Evolutionary conservation across 2,888 invertebrate genomes (phyloP).

Genomic region (Mythimna pallens): DNA sequence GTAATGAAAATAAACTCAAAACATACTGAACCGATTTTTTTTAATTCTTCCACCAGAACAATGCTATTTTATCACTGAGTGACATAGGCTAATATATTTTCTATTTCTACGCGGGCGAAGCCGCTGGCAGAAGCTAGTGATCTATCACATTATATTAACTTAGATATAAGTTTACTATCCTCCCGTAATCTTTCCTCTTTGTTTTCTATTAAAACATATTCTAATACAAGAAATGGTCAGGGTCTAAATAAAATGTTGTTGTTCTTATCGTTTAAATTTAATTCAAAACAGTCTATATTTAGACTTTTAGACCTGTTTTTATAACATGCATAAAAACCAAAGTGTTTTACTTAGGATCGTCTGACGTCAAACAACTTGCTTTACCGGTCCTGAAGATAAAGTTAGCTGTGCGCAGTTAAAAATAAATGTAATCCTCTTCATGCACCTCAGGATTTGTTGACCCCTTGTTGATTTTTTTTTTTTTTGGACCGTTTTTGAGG

Average conservation of each 20-base stretch:
- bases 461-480: too few species aligned
- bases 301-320: not conserved
- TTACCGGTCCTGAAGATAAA: conserved; percentile 10
- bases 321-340: not conserved
- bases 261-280: not conserved
- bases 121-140: too few species aligned
- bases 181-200: not conserved
- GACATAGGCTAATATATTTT: too few species aligned
- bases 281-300: conserved; percentile 15
- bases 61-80: too few species aligned
- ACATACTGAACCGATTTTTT: too few species aligned
- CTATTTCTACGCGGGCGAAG: too few species aligned
- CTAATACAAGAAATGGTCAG: not conserved
- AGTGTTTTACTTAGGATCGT: not conserved
- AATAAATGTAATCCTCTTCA: not conserved
- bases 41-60: too few species aligned
- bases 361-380: conserved; percentile 50
- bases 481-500: too few species aligned
- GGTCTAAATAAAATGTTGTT: conserved; percentile 2
- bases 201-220: not conserved
- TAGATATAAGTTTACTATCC: not conserved
- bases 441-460: too few species aligned
- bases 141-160: not conserved
- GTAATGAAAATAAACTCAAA: too few species aligned
- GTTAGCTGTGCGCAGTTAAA: not conserved